A percentile compares a stretch with the other conserved stretches of the same genome.
phyloP scores from a whole-genome alignment of 2,113 vertebrate species.

The Neodontobutis hainanensis region DNA sequence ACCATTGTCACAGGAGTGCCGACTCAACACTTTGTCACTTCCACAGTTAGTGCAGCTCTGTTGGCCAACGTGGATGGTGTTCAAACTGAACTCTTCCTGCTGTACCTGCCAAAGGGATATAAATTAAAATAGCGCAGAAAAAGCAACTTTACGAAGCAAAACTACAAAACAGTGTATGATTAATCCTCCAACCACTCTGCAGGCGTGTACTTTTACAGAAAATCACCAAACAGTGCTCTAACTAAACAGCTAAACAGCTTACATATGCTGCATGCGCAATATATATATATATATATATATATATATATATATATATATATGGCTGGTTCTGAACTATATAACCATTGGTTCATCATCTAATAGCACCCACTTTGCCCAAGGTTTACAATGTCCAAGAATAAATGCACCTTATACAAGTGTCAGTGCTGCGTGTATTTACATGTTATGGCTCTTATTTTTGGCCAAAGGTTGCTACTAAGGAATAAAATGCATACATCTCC shows the following conservation, averaged over 20 bases:
- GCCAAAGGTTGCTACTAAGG: no score
- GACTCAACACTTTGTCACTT: conserved; percentile 59
- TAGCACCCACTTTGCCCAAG: no score
- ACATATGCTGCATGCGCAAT: neutral
- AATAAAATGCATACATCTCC: no score
- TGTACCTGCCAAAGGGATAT: conserved; percentile 16
- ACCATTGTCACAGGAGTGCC: conserved; percentile 56
- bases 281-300: no score
- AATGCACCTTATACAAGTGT: no score
- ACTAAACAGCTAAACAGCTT: neutral
- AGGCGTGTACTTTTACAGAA: neutral
- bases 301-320: no score
- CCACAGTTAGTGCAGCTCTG: conserved; percentile 44
- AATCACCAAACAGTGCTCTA: neutral
- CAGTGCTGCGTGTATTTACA: no score
- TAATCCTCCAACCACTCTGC: conserved; percentile 11
- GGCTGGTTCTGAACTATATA: no score
- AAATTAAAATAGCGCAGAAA: conserved; percentile 18
- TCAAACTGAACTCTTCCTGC: conserved; percentile 19
- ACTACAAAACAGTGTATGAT: conserved; percentile 7
- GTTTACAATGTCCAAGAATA: no score
- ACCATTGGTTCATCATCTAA: no score
- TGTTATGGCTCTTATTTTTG: no score
- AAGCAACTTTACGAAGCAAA: neutral
- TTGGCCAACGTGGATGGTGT: conserved; percentile 30